These are phyloP conservation scores for Rotaria macrura DNA, from an alignment of 2,888 invertebrate genomes.

Conservation along the genomic window DNA sequence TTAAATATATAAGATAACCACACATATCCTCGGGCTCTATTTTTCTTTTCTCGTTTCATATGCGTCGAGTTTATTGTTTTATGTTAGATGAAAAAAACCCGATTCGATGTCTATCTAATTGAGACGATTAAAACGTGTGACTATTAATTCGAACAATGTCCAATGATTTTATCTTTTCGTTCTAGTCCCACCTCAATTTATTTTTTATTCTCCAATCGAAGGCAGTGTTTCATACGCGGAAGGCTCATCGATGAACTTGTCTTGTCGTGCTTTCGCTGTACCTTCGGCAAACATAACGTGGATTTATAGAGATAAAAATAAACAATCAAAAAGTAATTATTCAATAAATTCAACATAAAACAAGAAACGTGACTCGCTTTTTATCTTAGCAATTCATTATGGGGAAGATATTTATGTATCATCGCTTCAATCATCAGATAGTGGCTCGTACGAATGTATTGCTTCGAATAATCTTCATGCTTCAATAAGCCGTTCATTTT, in stretches of 20 bases:
- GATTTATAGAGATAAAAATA: background rate
- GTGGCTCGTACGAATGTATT: background rate
- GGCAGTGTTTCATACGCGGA: background rate
- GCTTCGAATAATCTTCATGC: background rate
- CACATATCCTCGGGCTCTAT: no score
- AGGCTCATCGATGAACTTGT: background rate
- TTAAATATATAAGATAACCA: constrained; percentile 5
- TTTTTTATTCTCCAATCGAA: background rate
- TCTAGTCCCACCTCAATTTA: background rate
- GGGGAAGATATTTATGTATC: background rate
- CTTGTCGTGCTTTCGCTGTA: background rate
- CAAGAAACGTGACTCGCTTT: no score
- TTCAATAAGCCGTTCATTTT: background rate
- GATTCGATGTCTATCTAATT: no score
- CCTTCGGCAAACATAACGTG: background rate
- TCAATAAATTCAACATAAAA: background rate
- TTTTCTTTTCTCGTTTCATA: background rate
- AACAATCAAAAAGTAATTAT: background rate
- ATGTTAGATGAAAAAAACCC: background rate
- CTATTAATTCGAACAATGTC: no score
- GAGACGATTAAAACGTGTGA: no score
- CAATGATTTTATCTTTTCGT: no score
- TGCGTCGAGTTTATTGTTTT: background rate
- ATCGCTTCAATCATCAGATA: background rate
- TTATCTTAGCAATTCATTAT: background rate